Percentiles rank a stretch among this genome's conserved stretches.
Conservation (phyloP, 2,113 vertebrate species). For the Piprites chloris region DNA sequence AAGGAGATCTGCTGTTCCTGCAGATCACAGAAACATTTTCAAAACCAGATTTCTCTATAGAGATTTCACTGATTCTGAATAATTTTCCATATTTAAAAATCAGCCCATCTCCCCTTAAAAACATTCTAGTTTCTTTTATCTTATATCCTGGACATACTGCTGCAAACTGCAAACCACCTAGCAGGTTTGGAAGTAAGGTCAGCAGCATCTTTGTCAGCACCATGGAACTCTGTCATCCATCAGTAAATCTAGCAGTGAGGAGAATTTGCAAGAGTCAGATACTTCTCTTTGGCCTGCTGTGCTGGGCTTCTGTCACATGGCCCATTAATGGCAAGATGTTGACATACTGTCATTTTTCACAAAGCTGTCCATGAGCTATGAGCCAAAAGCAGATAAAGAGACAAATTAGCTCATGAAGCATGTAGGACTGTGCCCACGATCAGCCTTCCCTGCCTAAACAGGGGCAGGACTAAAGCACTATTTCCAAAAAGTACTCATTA, state of each 20-base stretch:
- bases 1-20: not conserved
- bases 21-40: not conserved
- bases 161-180: not conserved
- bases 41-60: not conserved
- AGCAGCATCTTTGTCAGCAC: not conserved
- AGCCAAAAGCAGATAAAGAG: conserved; percentile 35
- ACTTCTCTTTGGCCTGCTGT: conserved; percentile 16
- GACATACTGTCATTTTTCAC: conserved; percentile 42
- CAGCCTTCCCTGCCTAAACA: not conserved
- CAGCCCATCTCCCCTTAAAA: not conserved
- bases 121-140: not conserved
- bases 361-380: not conserved
- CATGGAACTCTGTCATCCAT: not conserved
- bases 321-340: conserved; percentile 31
- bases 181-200: not conserved
- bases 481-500: not conserved
- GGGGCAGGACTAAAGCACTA: not conserved
- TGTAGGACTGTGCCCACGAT: not conserved
- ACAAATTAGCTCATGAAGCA: not conserved
- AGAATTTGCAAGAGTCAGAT: conserved; percentile 29
- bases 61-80: not conserved
- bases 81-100: not conserved
- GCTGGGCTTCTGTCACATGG: conserved; percentile 31
- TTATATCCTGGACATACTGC: not conserved
- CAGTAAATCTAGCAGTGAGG: not conserved